These are phyloP conservation scores for Dendrocopos noguchii DNA, from an alignment of 2,113 vertebrate genomes.

Conservation along the genomic window DNA sequence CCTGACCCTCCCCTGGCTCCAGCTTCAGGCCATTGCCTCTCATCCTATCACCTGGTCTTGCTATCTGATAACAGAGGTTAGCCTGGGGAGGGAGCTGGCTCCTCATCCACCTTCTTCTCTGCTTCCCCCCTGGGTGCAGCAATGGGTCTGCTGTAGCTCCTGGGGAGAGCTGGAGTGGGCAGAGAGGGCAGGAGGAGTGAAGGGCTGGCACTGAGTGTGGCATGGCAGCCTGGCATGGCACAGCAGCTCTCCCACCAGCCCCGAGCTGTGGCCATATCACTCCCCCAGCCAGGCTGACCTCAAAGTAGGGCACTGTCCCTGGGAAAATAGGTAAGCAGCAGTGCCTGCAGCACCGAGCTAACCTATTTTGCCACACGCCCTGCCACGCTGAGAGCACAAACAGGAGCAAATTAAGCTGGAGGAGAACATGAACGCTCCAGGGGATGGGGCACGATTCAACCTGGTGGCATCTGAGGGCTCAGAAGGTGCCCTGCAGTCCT, in stretches of 20 bases:
- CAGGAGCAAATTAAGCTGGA: not conserved
- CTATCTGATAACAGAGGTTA: no score
- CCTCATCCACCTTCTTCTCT: not conserved
- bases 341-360: slow-evolving; percentile 35
- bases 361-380: slow-evolving; percentile 62
- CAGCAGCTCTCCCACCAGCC: not conserved
- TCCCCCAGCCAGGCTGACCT: slow-evolving; percentile 2
- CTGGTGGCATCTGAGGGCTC: not conserved
- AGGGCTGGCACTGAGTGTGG: accelerated
- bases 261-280: not conserved
- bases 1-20: no score
- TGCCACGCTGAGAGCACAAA: not conserved
- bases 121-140: not conserved
- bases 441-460: not conserved
- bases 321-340: slow-evolving; percentile 61
- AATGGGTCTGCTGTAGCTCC: not conserved
- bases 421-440: accelerated
- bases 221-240: not conserved
- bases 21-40: no score
- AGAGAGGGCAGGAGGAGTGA: not conserved
- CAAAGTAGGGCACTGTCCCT: slow-evolving; percentile 74
- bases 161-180: not conserved
- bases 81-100: not conserved
- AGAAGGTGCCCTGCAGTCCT: accelerated
- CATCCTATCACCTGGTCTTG: no score